Conservation (phyloP, 2,113 vertebrate species). For the Phyllostomus hastatus region DNA sequence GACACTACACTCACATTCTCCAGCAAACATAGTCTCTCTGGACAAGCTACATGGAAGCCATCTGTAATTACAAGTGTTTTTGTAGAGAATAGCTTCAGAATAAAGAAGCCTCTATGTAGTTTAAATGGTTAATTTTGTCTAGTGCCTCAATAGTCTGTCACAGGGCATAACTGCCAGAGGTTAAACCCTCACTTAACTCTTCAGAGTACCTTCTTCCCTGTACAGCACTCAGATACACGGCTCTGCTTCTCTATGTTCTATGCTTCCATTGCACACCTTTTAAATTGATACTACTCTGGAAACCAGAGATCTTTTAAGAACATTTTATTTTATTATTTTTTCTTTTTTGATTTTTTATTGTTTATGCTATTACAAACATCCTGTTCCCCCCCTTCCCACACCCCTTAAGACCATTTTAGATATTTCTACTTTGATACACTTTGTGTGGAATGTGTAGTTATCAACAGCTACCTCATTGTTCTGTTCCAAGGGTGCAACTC, state of each 20-base stretch:
- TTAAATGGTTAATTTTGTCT: neutral
- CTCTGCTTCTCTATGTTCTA: neutral
- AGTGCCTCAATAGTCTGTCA: neutral
- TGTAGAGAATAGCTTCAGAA: neutral
- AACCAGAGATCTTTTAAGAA: neutral
- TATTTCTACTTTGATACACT: neutral
- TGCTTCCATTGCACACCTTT: neutral
- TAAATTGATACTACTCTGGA: neutral
- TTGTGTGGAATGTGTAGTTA: neutral
- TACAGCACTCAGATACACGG: neutral
- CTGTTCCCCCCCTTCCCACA: no score
- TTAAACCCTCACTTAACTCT: neutral
- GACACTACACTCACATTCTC: neutral
- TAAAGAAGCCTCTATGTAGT: neutral
- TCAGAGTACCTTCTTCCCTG: neutral
- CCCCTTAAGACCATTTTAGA: neutral
- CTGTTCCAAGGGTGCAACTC: neutral
- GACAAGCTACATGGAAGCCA: neutral
- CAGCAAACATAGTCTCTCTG: neutral
- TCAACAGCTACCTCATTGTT: neutral
- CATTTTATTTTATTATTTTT: neutral
- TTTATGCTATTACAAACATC: no score
- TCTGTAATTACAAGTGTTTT: neutral
- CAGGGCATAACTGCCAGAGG: neutral
- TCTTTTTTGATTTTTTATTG: no score